Base-by-base conservation (phyloP, 2,888 invertebrate genomes). In the Clistopyga incitator region DNA sequence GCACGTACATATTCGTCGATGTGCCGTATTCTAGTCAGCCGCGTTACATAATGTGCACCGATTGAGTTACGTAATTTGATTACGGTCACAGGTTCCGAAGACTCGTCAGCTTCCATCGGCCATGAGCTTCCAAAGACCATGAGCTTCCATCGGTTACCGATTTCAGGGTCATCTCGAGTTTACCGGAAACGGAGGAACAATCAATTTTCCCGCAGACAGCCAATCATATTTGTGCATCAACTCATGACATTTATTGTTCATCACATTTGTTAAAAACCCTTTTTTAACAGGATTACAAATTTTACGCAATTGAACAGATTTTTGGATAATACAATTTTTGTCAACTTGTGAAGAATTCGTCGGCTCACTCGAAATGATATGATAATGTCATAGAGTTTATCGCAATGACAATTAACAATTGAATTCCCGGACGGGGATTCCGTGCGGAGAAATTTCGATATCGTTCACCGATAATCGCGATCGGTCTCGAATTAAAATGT, bases 401-500 rank as follows among this genome's bases (percentile, higher is more conserved):
- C n/a, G n/a, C n/a, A n/a, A n/a, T n/a, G n/a, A n/a, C n/a, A n/a
- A n/a, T n/a, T n/a, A n/a, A n/a, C n/a, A n/a, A 10, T 13, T 15
- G 8, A 34, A 29, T 20, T 3, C 11, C 11, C 47, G 18, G 2
- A 15, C 65, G 65, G 71, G 11, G 47, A 64, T 78, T 64, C 34
- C 23, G 59, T 29, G 64, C 25, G 74, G 84, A 81, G 84, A 84
- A 84, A 84, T 84, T 81, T 84, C 34, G 77, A 52, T 81, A 81
- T 84, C 84, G 81, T 70, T 70, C 34, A 23, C 70, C 78, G 79
- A 76, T 70, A 82, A 70, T 54, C 56, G 64, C 82, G 82, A 82
- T 82, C 80, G 82, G 76, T 72, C 72, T 78, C 84, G 85, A 85
- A 85, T 84, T 76, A 72, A 82, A 85, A 85, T 83, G 78, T 79